phyloP scores from a whole-genome alignment of 2,797 vertebrate species.

The Alouatta caraya region DNA sequence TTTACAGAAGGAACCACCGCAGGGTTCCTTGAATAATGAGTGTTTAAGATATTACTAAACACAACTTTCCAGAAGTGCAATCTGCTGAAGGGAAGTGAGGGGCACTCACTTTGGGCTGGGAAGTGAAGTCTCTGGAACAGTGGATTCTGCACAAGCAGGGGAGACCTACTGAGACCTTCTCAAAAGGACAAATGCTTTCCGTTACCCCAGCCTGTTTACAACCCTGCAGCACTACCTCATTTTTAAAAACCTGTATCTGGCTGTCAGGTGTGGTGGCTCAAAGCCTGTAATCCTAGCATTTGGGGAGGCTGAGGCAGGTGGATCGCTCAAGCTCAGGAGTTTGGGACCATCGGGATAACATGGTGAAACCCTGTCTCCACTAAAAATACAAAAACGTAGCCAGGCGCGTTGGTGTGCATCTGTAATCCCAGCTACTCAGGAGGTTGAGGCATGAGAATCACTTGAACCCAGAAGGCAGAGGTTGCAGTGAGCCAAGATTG shows the following conservation, averaged over 20 bases:
- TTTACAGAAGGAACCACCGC: slow-evolving; percentile 57
- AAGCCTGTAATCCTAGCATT: neutral
- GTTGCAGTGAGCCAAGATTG: neutral
- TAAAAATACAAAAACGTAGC: neutral
- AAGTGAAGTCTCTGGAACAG: neutral
- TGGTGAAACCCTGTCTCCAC: neutral
- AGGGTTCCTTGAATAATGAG: slow-evolving; percentile 61
- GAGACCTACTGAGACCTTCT: neutral
- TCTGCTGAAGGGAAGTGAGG: neutral
- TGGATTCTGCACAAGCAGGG: neutral
- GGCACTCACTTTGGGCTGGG: neutral
- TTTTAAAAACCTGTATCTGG: neutral
- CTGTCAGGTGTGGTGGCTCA: neutral
- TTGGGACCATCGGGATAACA: neutral
- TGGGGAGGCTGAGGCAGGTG: neutral
- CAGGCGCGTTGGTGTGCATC: neutral
- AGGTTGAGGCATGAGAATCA: neutral
- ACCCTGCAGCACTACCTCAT: neutral
- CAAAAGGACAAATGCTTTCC: neutral
- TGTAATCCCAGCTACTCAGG: neutral
- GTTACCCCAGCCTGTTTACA: neutral
- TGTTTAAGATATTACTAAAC: slow-evolving; percentile 33
- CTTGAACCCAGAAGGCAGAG: neutral
- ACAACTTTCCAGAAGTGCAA: neutral
- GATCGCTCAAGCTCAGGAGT: neutral